Percentiles rank a stretch among this genome's conserved stretches.
phyloP scores from a whole-genome alignment of 2,797 vertebrate species.

The Falco rusticolus region DNA sequence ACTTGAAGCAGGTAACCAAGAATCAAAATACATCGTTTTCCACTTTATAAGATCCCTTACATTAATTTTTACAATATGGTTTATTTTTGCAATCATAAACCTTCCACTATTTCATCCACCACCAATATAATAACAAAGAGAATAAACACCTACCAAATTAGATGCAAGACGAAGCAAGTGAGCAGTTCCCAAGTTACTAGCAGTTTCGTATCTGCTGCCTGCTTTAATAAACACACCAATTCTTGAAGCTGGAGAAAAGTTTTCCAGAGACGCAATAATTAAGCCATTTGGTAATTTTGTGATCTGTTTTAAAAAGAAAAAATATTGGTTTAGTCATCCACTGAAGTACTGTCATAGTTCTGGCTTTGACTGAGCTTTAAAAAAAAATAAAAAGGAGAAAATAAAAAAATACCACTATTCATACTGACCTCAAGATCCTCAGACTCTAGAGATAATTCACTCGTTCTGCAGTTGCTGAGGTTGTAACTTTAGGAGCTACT shows the following conservation, averaged over 20 bases:
- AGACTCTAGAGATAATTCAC: slow-evolving; percentile 77
- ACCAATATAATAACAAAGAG: not conserved
- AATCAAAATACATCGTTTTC: not conserved
- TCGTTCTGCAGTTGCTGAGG: slow-evolving; percentile 49
- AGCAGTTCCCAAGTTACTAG: slow-evolving; percentile 84
- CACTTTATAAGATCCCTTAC: not conserved
- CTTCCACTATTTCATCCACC: not conserved
- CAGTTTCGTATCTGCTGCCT: slow-evolving; percentile 88
- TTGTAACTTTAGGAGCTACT: slow-evolving; percentile 84
- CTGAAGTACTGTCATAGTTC: not conserved
- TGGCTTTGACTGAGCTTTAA: not conserved
- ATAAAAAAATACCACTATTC: not conserved
- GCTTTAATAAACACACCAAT: slow-evolving; percentile 92
- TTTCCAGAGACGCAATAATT: slow-evolving; percentile 91
- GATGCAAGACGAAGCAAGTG: slow-evolving; percentile 90
- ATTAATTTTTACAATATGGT: not conserved
- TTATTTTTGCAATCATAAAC: not conserved
- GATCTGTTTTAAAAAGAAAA: slow-evolving; percentile 71
- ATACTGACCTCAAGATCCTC: slow-evolving; percentile 89
- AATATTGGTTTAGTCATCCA: not conserved
- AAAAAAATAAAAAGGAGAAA: not conserved
- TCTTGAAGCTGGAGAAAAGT: slow-evolving; percentile 86
- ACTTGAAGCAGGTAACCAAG: not conserved
- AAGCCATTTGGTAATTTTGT: slow-evolving; percentile 91
- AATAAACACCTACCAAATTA: slow-evolving; percentile 82